Conservation (phyloP, 2,888 invertebrate species). For the Alsophila aescularia region DNA sequence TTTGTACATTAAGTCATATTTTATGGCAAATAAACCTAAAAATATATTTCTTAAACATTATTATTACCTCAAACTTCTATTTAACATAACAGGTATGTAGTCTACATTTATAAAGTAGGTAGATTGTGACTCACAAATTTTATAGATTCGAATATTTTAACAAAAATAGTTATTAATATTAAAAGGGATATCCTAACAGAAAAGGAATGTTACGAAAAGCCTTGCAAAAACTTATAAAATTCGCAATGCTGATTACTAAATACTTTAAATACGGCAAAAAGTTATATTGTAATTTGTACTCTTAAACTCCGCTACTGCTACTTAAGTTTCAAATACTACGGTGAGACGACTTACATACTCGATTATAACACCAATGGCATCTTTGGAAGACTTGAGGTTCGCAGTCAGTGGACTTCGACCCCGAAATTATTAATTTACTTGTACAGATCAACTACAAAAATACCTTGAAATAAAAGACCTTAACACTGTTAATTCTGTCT, state of each 20-base stretch:
- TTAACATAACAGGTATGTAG: background rate
- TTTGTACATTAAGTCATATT: background rate
- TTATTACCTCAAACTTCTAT: conserved; percentile 1
- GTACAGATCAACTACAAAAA: background rate
- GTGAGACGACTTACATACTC: conserved; percentile 30
- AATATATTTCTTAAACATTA: background rate
- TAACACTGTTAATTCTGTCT: background rate
- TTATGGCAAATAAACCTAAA: conserved; percentile 12
- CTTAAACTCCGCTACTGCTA: conserved; percentile 26
- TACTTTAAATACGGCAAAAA: background rate
- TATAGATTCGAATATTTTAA: background rate
- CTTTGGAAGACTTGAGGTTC: conserved; percentile 48
- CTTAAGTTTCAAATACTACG: conserved; percentile 34
- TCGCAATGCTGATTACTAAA: background rate
- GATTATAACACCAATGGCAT: conserved; percentile 40
- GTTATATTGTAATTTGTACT: conserved; percentile 9
- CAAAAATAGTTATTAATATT: background rate
- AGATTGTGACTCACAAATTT: conserved; percentile 17
- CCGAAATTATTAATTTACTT: background rate
- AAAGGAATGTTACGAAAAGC: conserved; percentile 7
- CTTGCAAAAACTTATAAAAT: background rate
- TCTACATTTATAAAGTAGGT: background rate
- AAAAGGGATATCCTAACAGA: background rate
- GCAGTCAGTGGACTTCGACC: conserved; percentile 7
- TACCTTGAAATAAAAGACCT: background rate